Evolutionary conservation across 2,888 invertebrate genomes (phyloP).

Genomic region (Stenoptilia bipunctidactyla): DNA sequence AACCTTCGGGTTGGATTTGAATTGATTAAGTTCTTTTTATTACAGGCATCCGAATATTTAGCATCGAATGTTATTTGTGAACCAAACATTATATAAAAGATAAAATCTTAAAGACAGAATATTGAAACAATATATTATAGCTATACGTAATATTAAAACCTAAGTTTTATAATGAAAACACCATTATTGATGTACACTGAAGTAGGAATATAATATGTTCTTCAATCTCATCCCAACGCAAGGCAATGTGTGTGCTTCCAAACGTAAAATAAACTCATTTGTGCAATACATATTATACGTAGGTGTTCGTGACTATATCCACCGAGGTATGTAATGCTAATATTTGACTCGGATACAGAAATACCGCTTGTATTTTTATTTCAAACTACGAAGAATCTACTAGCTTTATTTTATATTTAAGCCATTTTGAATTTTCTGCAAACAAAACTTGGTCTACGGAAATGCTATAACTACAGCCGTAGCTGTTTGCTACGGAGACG

Average conservation of each 20-base stretch:
- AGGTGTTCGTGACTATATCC: background rate
- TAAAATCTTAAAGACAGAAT: too few species aligned
- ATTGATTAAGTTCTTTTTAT: too few species aligned
- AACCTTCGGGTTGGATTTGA: too few species aligned
- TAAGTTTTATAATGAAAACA: too few species aligned
- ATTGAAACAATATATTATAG: too few species aligned
- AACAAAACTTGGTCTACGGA: background rate
- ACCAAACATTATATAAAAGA: too few species aligned
- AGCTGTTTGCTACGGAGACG: constrained; percentile 15
- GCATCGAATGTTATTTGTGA: too few species aligned
- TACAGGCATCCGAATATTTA: too few species aligned
- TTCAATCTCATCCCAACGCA: constrained; percentile 1
- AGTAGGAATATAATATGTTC: background rate
- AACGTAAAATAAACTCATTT: constrained; percentile 1
- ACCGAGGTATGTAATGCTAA: background rate
- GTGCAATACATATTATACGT: background rate
- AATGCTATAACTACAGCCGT: constrained; percentile 9
- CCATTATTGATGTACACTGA: background rate
- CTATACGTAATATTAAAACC: too few species aligned
- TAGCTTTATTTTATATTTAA: too few species aligned
- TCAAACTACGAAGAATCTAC: too few species aligned
- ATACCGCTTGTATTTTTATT: background rate
- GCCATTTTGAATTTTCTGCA: too few species aligned
- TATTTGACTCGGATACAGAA: background rate
- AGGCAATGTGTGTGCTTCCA: background rate